Conservation (phyloP, 2,888 invertebrate species). For the Tenthredo livida region DNA sequence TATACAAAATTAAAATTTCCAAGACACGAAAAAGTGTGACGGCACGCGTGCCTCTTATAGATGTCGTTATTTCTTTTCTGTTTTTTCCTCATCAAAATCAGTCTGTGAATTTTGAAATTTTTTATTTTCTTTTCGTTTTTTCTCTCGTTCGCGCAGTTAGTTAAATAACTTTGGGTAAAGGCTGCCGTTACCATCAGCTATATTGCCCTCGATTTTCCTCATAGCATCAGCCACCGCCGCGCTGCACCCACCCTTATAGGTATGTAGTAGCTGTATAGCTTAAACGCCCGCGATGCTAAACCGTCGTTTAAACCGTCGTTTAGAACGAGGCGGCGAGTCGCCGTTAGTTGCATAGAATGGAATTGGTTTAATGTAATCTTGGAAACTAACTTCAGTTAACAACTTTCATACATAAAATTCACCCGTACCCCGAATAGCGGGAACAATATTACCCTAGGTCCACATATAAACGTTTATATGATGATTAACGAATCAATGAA, state of each 20-base stretch:
- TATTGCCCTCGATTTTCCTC: background rate
- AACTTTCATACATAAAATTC: background rate
- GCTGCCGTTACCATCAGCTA: background rate
- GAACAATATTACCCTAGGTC: background rate
- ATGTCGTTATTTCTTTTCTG: background rate
- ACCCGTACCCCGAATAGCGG: background rate
- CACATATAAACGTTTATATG: background rate
- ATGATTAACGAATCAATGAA: background rate
- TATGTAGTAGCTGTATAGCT: background rate
- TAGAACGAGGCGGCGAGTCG: background rate
- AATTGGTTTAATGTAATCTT: conserved; percentile 24
- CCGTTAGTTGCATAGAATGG: conserved; percentile 16
- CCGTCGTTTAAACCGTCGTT: conserved; percentile 37
- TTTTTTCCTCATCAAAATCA: no score
- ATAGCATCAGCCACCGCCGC: background rate
- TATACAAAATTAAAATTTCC: background rate
- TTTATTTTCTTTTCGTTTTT: background rate
- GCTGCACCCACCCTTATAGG: background rate
- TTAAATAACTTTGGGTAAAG: background rate
- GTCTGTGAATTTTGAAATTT: no score
- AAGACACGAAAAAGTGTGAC: background rate
- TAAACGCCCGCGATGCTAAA: background rate
- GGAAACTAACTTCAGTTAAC: background rate
- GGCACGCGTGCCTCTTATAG: background rate
- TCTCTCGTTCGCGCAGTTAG: background rate